Conservation (phyloP, 2,113 vertebrate genomes). For the Heptranchias perlo region DNA sequence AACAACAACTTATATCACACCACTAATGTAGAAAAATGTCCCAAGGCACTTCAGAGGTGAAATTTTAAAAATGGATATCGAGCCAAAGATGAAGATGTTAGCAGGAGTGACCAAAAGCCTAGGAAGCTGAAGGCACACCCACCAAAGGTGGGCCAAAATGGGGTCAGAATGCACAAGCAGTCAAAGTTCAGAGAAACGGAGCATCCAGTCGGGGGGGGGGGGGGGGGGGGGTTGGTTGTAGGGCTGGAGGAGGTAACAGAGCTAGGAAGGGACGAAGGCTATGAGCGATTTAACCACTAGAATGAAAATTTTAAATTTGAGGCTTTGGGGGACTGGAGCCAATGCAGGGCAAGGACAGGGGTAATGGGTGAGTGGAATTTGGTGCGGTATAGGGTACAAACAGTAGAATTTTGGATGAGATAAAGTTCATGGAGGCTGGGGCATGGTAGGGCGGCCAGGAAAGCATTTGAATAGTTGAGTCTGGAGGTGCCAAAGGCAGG, state of each 20-base stretch:
- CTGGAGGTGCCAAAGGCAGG: neutral
- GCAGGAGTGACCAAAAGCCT: neutral
- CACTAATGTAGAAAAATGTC: neutral
- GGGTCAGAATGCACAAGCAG: neutral
- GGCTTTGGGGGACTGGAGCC: neutral
- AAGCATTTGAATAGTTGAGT: neutral
- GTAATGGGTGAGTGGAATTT: neutral
- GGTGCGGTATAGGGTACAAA: neutral
- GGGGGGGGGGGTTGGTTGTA: too few species aligned
- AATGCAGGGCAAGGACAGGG: neutral
- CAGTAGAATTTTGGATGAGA: neutral
- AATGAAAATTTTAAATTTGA: neutral
- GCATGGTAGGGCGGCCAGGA: neutral
- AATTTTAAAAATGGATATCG: neutral
- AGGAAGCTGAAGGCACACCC: neutral
- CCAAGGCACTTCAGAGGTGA: neutral
- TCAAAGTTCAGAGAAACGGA: neutral
- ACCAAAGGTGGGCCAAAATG: neutral
- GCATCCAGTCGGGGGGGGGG: neutral
- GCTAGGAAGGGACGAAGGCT: neutral
- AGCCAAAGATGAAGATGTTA: neutral
- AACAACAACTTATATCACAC: neutral
- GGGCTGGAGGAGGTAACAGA: neutral
- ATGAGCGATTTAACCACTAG: neutral
- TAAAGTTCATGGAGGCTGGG: neutral